These are phyloP conservation scores for Leuciscus waleckii DNA, from an alignment of 2,797 vertebrate genomes.

Conservation along the genomic window DNA sequence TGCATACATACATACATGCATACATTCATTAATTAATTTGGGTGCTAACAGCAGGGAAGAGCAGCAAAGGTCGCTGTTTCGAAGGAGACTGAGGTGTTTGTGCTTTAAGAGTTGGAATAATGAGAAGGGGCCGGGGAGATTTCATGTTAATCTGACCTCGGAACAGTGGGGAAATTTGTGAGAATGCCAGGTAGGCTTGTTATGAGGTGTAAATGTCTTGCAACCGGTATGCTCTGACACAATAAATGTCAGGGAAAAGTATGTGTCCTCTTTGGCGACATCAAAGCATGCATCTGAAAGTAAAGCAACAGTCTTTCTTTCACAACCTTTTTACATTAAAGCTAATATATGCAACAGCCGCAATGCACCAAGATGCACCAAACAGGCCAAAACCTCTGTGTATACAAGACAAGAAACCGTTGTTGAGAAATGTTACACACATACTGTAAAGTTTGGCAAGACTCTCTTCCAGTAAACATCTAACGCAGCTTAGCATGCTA, in stretches of 20 bases:
- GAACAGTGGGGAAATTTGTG: conserved; percentile 33
- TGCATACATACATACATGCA: too few relatives aligned
- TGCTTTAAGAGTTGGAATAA: conserved; percentile 39
- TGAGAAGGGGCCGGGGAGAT: conserved; percentile 17
- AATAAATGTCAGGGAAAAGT: conserved; percentile 61
- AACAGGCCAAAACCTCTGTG: background rate
- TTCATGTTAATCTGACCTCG: conserved; percentile 38
- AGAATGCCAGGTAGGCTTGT: conserved; percentile 53
- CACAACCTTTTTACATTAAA: background rate
- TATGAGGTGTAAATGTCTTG: conserved; percentile 60
- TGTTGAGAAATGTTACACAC: background rate
- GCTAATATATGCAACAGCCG: background rate
- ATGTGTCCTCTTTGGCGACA: conserved; percentile 52
- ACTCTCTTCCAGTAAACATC: background rate
- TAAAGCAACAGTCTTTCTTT: background rate
- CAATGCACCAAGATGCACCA: background rate
- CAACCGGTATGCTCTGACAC: conserved; percentile 57
- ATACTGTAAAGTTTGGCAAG: background rate
- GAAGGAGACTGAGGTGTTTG: conserved; percentile 14
- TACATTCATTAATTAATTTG: background rate
- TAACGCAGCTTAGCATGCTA: background rate
- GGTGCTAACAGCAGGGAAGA: background rate
- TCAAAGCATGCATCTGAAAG: conserved; percentile 12
- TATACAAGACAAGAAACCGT: background rate
- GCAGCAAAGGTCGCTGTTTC: conserved; percentile 27